These are phyloP conservation scores for Cosmia pyralina DNA, from an alignment of 2,888 invertebrate genomes.

Conservation along the genomic window DNA sequence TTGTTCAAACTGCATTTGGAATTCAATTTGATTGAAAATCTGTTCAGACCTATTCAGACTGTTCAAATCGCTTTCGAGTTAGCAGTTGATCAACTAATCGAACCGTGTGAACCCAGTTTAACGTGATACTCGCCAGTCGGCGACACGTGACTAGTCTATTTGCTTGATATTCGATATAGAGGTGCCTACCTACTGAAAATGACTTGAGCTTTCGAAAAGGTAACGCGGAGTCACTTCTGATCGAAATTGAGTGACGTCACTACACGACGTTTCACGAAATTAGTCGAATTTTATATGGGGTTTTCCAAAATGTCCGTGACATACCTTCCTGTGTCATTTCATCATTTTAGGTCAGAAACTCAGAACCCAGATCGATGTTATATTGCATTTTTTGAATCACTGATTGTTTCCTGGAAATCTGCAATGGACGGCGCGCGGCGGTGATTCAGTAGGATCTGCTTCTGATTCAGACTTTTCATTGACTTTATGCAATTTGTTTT, in stretches of 20 bases:
- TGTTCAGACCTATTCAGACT: no score
- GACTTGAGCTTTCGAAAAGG: background rate
- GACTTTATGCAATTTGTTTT: background rate
- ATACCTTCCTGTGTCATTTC: background rate
- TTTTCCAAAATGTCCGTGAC: background rate
- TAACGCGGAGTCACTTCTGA: background rate
- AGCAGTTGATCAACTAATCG: no score
- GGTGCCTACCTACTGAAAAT: background rate
- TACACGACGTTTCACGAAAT: background rate
- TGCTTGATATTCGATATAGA: background rate
- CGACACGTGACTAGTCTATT: background rate
- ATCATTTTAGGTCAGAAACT: background rate
- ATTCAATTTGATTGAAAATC: no score
- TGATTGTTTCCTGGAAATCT: background rate
- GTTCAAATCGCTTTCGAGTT: no score
- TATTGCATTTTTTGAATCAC: background rate
- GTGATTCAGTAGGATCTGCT: constrained; percentile 1
- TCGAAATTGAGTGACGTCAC: background rate
- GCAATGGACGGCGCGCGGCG: background rate
- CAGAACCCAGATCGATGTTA: no score
- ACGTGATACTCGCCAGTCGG: background rate
- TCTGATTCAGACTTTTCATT: background rate
- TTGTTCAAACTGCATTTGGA: no score
- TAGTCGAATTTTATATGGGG: background rate
- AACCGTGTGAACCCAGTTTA: background rate